Base-by-base conservation (phyloP, 2,888 invertebrate species). In the Lithodes maja region DNA sequence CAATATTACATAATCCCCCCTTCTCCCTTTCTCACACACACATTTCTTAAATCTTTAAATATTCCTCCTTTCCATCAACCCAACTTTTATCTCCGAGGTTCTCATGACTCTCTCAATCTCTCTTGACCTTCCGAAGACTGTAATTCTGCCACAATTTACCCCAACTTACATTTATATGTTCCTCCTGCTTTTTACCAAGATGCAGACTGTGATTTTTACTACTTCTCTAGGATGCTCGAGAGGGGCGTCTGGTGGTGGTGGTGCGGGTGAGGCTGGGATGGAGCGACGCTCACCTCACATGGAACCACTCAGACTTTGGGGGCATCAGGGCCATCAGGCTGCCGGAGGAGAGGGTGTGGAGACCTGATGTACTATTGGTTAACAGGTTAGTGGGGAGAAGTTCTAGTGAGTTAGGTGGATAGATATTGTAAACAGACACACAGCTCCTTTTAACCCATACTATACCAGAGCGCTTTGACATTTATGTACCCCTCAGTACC, bases 301-400 rank as follows among this genome's bases (percentile, higher is more conserved):
- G 71, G 71, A 71, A 71, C 71, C 3, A 3, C 15, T 71, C 71
- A 3, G 71, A 71, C 71, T 71, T 71, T n/a, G 71, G 15, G n/a
- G 71, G 71, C 71, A 71, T 71, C 71, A 71, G 71, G 3, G 71
- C 71, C 15, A n/a, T 71, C 15, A 71, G 71, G 71, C 15, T 71
- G 12, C 71, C 71, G 3, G 9, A n/a, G 15, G 3, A 71, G 15
- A 71, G 71, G 17, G 71, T 71, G 71, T 71, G 71, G 71, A 12
- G 71, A 0, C 71, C 71, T 15, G 71, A 71, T 71, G 71, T 71
- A n/a, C 15, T 71, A 3, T n/a, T 71, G 15, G 3, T 71, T n/a
- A 71, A n/a, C 53, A 53, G 54, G 79, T 79, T 2, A 79, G 54
- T 52, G 54, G n/a, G 33, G 33, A 33, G 33, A 33, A 33, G 33